Base-by-base conservation (phyloP, 2,797 vertebrate genomes). In the Mormyrops boulengeri region DNA sequence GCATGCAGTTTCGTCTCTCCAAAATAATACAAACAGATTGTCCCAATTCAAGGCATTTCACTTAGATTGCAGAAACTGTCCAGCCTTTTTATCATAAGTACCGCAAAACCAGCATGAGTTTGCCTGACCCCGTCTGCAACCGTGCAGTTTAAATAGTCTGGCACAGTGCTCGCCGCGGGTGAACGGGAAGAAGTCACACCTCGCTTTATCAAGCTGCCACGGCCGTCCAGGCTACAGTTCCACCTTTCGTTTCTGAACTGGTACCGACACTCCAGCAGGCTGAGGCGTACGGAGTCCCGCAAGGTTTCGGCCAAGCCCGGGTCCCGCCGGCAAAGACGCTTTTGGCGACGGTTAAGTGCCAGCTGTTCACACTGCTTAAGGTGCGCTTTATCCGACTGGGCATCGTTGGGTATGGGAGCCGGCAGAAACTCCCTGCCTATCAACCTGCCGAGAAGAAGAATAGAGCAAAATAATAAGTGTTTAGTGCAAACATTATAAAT, bases 141-240 rank as follows among this genome's bases (percentile, higher is more conserved):
- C 52, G 0, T 5, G 49, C 82, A 26, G n/a, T 52, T n/a, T 12
- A 85, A 52, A 52, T 26, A 85, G 6, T 44, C 19, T 26, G 80
- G 41, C 19, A 50, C 1, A 22, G n/a, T n/a, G n/a, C 17, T 11
- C n/a, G 66, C 66, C 30, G 14, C 30, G 22, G 30, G 34, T 26
- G 34, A 69, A 69, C 14, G 2, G 5, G 34, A 19, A 80, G 38
- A 80, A 44, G 77, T 80, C 92, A 88, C 93, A 99, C 98, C 98
- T 98, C 98, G 96, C 92, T 99, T 99, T 89, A 99, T 95, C 87
- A 99, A 97, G 89, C 97, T 97, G 0, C 96, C 97, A 9, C 98
- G 95, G 26, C 98, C 99, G 90, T 99, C 98, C 95, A 99, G 94
- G 87, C 97, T 99, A 95, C 99, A 99, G 94, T 99, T 99, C 99